These are phyloP conservation scores for Hypselothyrea guttata DNA, from an alignment of 2,888 invertebrate species.

Conservation along the genomic window DNA sequence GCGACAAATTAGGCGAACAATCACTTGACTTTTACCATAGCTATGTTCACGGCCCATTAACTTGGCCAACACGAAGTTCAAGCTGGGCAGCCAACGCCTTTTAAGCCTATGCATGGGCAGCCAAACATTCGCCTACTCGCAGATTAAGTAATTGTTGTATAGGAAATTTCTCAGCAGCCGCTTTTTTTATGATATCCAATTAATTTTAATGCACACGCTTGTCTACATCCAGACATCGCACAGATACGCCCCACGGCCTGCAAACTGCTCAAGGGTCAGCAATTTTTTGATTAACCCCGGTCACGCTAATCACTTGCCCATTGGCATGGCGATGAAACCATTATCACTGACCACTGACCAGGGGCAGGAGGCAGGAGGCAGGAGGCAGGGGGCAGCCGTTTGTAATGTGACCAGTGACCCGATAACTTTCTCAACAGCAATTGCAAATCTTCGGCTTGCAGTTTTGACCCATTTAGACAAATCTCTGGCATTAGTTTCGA, in stretches of 20 bases:
- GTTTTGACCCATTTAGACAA: slow-evolving; percentile 73
- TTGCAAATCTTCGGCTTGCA: slow-evolving; percentile 40
- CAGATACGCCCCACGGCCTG: slow-evolving; percentile 29
- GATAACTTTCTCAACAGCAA: slow-evolving; percentile 51
- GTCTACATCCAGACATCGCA: slow-evolving; percentile 41
- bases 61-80: slow-evolving; percentile 50
- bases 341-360: slow-evolving; percentile 40
- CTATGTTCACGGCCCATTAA: slow-evolving; percentile 69
- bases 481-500: slow-evolving; percentile 80
- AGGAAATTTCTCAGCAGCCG: slow-evolving; percentile 29
- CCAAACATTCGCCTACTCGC: slow-evolving; percentile 35
- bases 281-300: slow-evolving; percentile 78
- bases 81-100: slow-evolving; percentile 59
- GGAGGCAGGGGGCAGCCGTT: too few species aligned
- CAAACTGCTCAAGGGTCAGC: slow-evolving; percentile 64
- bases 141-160: slow-evolving; percentile 65
- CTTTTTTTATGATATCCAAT: slow-evolving; percentile 67
- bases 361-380: too few species aligned
- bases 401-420: slow-evolving; percentile 28
- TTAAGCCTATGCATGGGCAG: too few species aligned
- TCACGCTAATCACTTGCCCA: slow-evolving; percentile 60
- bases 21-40: slow-evolving; percentile 64
- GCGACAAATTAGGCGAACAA: slow-evolving; percentile 71
- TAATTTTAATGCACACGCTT: slow-evolving; percentile 65
- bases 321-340: slow-evolving; percentile 57